A percentile compares a stretch with the other conserved stretches of the same genome.
These are phyloP conservation scores for Embidobia sp. DNA, from an alignment of 2,888 invertebrate species.

Conservation along the genomic window DNA sequence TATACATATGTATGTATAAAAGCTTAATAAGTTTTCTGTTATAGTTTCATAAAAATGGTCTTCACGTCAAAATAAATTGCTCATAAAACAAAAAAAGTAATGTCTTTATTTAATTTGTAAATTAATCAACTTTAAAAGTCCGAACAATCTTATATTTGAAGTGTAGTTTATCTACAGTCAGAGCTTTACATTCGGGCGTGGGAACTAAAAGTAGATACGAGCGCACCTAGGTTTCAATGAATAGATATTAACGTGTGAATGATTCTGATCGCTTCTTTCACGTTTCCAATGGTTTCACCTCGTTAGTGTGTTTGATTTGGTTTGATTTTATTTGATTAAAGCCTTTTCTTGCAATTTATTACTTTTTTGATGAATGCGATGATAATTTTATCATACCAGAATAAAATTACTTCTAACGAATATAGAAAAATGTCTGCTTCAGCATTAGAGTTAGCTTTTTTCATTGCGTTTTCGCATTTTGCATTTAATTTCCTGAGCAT, in stretches of 20 bases:
- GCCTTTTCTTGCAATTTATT: not conserved
- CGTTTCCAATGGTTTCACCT: slow-evolving; percentile 27
- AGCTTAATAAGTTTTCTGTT: too few species aligned
- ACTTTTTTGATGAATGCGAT: not conserved
- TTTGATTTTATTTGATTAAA: slow-evolving; percentile 6
- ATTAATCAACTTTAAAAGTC: too few species aligned
- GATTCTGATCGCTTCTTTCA: slow-evolving; percentile 37
- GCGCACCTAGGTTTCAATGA: slow-evolving; percentile 34
- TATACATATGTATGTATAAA: too few species aligned
- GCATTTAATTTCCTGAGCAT: not conserved
- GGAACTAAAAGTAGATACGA: slow-evolving; percentile 32
- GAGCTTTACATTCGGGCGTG: slow-evolving; percentile 42
- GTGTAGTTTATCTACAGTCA: too few species aligned
- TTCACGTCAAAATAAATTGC: too few species aligned
- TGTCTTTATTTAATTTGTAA: too few species aligned
- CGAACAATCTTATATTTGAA: too few species aligned
- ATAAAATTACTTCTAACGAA: not conserved
- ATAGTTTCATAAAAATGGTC: too few species aligned
- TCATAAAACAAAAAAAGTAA: too few species aligned
- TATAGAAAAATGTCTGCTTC: not conserved
- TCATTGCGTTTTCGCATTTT: not conserved
- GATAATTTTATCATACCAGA: too few species aligned
- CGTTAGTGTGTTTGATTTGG: slow-evolving; percentile 1
- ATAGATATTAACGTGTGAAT: slow-evolving; percentile 43
- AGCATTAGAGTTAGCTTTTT: too few species aligned